Base-by-base conservation (phyloP, 2,797 vertebrate genomes). In the Aulostomus chinensis region DNA sequence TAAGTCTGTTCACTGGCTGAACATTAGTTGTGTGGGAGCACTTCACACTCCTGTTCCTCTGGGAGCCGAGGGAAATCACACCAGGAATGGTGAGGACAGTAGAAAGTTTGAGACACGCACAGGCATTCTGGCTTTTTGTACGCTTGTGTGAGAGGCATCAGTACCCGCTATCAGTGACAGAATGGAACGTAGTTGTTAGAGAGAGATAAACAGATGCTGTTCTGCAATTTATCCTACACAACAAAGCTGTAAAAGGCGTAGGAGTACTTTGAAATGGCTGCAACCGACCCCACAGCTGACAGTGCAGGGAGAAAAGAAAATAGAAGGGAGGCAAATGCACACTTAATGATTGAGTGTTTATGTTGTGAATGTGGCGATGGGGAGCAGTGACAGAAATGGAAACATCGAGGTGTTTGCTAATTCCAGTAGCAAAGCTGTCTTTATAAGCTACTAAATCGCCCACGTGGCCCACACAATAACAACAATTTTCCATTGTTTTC, bases 1-100 rank as follows among this genome's bases (percentile, higher is more conserved):
- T 88, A 80, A 0, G 80, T 78, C 42, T 56, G 24, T 40, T 46
- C 16, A 62, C 51, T 65, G 61, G 47, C 61, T 49, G 21, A 45
- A 20, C 25, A 32, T 25, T 40, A 0, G 26, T 57, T 42, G 33
- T 60, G 41, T 51, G 24, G 24, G 40, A 28, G 5, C 3, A 7
- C 36, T n/a, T 65, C 49, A 62, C 46, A 40, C 49, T 24, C 37
- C 21, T 53, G 24, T 7, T 26, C 10, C 8, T n/a, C 14, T 46
- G 30, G 12, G 56, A 34, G 25, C 31, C 20, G 56, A 46, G 38
- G 24, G 16, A 51, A 45, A 38, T 54, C 32, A 33, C 21, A 54
- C 48, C 2, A 6, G 5, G 5, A 5, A 8, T 18, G 15, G 15
- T 0, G 0, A 28, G n/a, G n/a, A n/a, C n/a, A n/a, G n/a, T n/a